phyloP scores from a whole-genome alignment of 2,797 vertebrate species.

The Syngnathus rostellatus region DNA sequence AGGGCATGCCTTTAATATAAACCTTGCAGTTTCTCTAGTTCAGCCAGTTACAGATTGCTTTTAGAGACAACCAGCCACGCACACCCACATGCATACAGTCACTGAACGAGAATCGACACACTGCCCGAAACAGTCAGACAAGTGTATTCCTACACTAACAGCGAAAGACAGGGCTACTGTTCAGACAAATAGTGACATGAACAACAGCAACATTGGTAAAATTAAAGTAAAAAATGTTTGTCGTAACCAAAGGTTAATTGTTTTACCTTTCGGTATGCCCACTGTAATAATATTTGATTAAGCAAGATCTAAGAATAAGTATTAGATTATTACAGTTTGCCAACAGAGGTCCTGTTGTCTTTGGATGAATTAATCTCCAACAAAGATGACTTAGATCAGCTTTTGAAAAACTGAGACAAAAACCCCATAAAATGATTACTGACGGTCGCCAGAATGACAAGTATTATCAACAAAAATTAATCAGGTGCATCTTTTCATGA shows the following conservation, averaged over 20 bases:
- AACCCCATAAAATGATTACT: constrained; percentile 98
- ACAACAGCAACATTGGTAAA: no score
- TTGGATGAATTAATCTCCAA: constrained; percentile 80
- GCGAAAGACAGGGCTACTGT: no score
- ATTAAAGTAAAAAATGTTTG: background rate
- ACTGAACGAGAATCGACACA: no score
- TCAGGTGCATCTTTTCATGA: constrained; percentile 99
- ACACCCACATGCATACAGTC: no score
- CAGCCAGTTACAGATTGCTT: no score
- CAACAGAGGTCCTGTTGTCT: constrained; percentile 46
- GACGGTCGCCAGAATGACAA: constrained; percentile 96
- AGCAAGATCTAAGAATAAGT: constrained; percentile 9
- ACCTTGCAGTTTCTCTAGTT: no score
- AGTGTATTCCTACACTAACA: no score
- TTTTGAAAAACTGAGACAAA: constrained; percentile 92
- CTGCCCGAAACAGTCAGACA: no score
- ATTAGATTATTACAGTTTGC: constrained; percentile 49
- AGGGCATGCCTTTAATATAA: no score
- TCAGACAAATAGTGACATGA: no score
- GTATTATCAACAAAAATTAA: constrained; percentile 99
- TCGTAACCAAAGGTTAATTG: background rate
- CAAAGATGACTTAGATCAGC: constrained; percentile 94
- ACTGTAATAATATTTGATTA: constrained; percentile 4
- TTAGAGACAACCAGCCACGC: no score
- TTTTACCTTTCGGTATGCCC: background rate